phyloP scores from a whole-genome alignment of 2,113 vertebrate genomes.

The Cochlearius cochlearius region DNA sequence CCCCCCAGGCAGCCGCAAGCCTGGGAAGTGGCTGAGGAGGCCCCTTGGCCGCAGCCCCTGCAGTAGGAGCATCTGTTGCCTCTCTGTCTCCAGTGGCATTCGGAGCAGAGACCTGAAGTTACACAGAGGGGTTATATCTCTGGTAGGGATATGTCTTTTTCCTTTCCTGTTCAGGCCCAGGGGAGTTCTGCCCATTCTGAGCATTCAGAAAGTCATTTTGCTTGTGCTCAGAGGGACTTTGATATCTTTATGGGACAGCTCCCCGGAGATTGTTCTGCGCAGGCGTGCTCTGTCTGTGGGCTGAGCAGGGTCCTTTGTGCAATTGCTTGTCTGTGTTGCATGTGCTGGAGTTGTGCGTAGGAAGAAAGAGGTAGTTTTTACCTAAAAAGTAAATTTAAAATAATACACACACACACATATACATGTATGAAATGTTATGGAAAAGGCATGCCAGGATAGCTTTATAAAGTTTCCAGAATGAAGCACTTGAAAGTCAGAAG shows the following conservation, averaged over 20 bases:
- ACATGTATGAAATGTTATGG: neutral
- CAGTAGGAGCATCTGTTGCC: neutral
- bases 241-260: neutral
- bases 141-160: neutral
- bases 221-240: neutral
- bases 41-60: neutral
- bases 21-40: neutral
- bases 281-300: neutral
- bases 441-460: neutral
- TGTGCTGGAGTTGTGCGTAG: neutral
- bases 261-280: neutral
- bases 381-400: neutral
- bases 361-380: neutral
- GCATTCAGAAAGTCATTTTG: neutral
- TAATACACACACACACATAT: too few relatives aligned
- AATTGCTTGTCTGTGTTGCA: accelerated
- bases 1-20: neutral
- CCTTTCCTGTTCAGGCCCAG: neutral
- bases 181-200: neutral
- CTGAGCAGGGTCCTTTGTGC: neutral
- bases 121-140: neutral
- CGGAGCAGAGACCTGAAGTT: neutral
- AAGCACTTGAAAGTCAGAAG: neutral
- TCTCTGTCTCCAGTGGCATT: neutral
- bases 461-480: neutral